Evolutionary conservation across 2,797 vertebrate genomes (phyloP), one percentile per base, ranked within the genome.

Genomic region (Lacerta viridis): DNA sequence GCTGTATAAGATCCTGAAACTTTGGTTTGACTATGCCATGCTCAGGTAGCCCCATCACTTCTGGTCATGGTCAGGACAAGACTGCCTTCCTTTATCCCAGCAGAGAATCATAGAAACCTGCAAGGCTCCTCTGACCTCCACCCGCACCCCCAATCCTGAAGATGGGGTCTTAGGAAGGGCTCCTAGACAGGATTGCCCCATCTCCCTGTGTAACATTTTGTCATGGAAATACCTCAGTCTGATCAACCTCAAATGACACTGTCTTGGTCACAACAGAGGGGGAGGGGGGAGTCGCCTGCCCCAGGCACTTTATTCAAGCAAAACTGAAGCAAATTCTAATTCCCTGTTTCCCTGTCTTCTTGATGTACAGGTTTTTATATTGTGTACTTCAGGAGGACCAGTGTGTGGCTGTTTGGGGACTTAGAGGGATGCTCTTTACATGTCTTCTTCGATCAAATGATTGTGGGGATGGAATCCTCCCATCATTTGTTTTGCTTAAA

Each of bases 321-420:
- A 76, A 85, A 41, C 8, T 29, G 79, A 81, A 86, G 76, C 64
- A 15, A 81, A 46, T 41, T 50, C 72, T 59, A 69, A 18, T 59
- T 77, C 72, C 15, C 61, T 71, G 74, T 27, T 4, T 10, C 50
- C 50, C 36, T 69, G 39, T 20, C 43, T 59, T 69, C 61, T 78
- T 82, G 80, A 76, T 86, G 59, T 82, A 41, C 10, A 7, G 78
- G 27, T 77, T 81, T 25, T 86, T 69, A 33, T 68, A 9, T 36
- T 76, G 9, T 59, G 72, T 29, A 86, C 55, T 77, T 46, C 17
- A 75, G 13, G 2, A 41, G 46, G 29, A 18, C 33, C 25, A 25
- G 20, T 46, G 46, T 43, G 7, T 43, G 20, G 11, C 29, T 74
- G 50, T 61, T 69, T 23, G 41, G 18, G 33, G 61, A 46, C 64